Conservation (phyloP, 1,140 invertebrate genomes). For the Dryas iulia region DNA sequence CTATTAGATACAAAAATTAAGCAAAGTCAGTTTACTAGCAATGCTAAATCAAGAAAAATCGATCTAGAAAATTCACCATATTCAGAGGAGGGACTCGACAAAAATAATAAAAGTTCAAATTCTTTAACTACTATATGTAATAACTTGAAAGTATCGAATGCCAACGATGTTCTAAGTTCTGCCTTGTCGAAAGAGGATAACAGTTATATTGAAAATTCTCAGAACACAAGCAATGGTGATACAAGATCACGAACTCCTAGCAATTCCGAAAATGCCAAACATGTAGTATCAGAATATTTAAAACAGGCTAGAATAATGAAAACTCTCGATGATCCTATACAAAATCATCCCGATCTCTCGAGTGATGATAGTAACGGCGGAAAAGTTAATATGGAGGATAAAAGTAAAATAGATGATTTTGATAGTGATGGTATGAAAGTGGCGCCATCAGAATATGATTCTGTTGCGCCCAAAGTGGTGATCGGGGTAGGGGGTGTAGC, state of each 20-base stretch:
- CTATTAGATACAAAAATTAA: constrained; percentile 88
- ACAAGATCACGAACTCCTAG: constrained; percentile 40
- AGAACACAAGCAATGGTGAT: constrained; percentile 51
- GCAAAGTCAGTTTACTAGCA: constrained; percentile 80
- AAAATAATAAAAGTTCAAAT: constrained; percentile 23
- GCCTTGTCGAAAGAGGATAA: constrained; percentile 5
- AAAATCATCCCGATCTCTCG: constrained; percentile 49
- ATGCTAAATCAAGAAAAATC: constrained; percentile 60
- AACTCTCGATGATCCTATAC: constrained; percentile 55
- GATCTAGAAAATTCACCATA: constrained; percentile 54
- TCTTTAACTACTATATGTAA: constrained; percentile 12
- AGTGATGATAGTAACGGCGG: constrained; percentile 56
- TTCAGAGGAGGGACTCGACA: constrained; percentile 34
- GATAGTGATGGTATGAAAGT: constrained; percentile 57
- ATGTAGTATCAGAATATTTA: constrained; percentile 82
- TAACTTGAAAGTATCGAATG: constrained; percentile 16
- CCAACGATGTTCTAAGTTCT: constrained; percentile 25
- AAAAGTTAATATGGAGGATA: constrained; percentile 53
- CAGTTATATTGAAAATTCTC: constrained; percentile 37
- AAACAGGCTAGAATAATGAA: constrained; percentile 81
- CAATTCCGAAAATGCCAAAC: constrained; percentile 80
- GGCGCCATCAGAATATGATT: constrained; percentile 58
- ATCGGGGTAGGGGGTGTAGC: constrained; percentile 77
- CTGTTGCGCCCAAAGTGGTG: constrained; percentile 76
- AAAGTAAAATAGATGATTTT: constrained; percentile 51